Conservation (phyloP, 2,113 vertebrate genomes). For the Platanista minor region DNA sequence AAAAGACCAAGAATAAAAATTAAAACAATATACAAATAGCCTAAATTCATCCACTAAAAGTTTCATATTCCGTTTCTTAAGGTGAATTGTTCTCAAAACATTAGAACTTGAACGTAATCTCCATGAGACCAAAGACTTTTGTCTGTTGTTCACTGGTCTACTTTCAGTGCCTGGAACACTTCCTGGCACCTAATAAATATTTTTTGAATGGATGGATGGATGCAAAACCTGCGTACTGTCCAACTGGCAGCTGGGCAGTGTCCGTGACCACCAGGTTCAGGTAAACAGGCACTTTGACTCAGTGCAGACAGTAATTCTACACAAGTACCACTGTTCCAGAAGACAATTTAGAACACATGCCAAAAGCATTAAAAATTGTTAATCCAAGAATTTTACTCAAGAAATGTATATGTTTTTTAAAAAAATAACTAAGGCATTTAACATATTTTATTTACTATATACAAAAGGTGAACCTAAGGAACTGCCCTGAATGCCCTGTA, state of each 20-base stretch:
- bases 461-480: neutral
- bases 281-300: neutral
- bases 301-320: neutral
- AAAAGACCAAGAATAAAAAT: neutral
- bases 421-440: neutral
- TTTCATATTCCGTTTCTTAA: neutral
- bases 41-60: neutral
- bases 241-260: neutral
- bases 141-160: neutral
- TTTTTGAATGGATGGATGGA: neutral
- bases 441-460: neutral
- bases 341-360: neutral
- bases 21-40: neutral
- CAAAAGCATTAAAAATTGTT: neutral
- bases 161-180: neutral
- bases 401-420: neutral
- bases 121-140: neutral
- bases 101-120: neutral
- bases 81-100: neutral
- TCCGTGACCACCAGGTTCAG: neutral
- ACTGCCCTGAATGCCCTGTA: neutral
- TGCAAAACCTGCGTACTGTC: neutral
- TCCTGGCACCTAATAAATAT: neutral
- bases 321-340: neutral
- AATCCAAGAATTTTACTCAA: neutral